Percentiles rank a stretch among this genome's conserved stretches.
Conservation (phyloP, 2,797 vertebrate genomes). For the Tympanoctomys barrerae region DNA sequence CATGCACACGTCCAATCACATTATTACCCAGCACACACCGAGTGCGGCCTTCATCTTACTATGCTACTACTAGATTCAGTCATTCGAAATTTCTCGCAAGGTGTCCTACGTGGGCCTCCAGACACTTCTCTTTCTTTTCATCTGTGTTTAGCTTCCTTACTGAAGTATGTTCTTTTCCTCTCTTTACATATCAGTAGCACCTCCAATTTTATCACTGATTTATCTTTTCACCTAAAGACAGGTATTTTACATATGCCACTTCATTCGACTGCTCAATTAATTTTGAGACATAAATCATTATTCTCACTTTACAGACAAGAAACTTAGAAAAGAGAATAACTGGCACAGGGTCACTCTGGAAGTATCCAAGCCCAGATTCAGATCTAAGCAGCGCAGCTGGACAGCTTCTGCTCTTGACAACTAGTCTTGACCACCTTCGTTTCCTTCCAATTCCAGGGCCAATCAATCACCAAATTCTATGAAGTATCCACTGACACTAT, state of each 20-base stretch:
- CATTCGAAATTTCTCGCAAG: not conserved
- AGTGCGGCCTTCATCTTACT: not conserved
- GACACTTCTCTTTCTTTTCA: not conserved
- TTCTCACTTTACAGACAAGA: not conserved
- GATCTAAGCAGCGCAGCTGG: not conserved
- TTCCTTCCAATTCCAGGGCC: not conserved
- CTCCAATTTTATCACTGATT: not conserved
- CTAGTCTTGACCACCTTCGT: not conserved
- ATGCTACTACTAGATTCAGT: not conserved
- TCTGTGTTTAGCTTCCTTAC: not conserved
- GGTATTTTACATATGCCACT: not conserved
- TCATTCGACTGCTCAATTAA: constrained; percentile 51
- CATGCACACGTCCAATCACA: not conserved
- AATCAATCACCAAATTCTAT: constrained; percentile 9
- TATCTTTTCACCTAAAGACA: not conserved
- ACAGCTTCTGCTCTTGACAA: not conserved
- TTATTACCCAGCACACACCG: not conserved
- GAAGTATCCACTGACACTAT: not conserved
- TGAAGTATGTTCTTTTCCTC: not conserved
- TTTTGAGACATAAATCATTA: constrained; percentile 28
- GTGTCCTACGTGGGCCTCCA: not conserved
- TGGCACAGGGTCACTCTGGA: not conserved
- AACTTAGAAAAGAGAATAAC: constrained; percentile 22
- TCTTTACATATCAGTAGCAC: not conserved
- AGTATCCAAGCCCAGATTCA: not conserved